Evolutionary conservation across 1,140 invertebrate species (phyloP).

Genomic region (Dolichoris vasculosae): DNA sequence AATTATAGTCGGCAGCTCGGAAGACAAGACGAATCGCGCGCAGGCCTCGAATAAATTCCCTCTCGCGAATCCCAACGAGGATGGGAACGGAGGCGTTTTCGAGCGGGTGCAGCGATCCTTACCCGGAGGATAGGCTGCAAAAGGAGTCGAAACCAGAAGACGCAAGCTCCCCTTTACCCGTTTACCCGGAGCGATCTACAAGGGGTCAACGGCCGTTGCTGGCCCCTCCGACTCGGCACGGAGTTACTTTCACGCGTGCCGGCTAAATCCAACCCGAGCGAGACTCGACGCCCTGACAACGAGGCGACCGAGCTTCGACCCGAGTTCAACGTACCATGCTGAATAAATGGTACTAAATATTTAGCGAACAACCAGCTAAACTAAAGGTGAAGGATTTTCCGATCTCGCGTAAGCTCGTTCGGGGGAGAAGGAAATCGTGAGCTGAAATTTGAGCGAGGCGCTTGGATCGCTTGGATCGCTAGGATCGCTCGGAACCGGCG

Average conservation of each 20-base stretch:
- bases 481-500: too few relatives aligned
- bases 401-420: not conserved
- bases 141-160: not conserved
- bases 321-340: slow-evolving; percentile 21
- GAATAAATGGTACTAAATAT: too few relatives aligned
- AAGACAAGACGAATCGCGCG: not conserved
- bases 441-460: too few relatives aligned
- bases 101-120: not conserved
- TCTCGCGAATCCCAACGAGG: not conserved
- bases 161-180: not conserved
- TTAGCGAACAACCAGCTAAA: too few relatives aligned
- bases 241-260: not conserved
- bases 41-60: not conserved
- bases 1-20: not conserved
- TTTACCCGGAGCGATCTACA: not conserved
- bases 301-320: not conserved
- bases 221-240: not conserved
- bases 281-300: not conserved
- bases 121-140: not conserved
- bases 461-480: too few relatives aligned
- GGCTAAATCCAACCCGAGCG: not conserved
- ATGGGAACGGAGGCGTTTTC: not conserved
- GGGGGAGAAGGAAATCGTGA: too few relatives aligned
- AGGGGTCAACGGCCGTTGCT: not conserved
- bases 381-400: not conserved